These are phyloP conservation scores for Odocoileus hemionus DNA, from an alignment of 2,113 vertebrate genomes.

Conservation along the genomic window DNA sequence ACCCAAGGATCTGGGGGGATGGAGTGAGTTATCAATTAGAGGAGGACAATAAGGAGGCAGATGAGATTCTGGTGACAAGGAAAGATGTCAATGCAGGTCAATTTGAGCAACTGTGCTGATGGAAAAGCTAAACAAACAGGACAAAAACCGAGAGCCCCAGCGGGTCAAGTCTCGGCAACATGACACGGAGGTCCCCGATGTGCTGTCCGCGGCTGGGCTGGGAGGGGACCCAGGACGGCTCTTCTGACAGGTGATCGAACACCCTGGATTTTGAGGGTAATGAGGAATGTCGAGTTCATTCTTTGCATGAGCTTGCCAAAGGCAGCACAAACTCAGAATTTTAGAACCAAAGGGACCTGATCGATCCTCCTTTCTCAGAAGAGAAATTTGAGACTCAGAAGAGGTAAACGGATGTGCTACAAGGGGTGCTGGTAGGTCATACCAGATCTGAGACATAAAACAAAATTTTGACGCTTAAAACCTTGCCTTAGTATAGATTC, in stretches of 20 bases:
- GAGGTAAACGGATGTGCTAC: background rate
- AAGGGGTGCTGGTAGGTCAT: fast-evolving
- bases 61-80: background rate
- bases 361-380: background rate
- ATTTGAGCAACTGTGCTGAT: background rate
- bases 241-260: fast-evolving
- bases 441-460: background rate
- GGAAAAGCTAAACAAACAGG: background rate
- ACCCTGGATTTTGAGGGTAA: fast-evolving
- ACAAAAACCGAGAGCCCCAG: background rate
- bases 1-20: background rate
- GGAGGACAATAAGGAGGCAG: background rate
- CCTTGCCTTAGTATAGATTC: background rate
- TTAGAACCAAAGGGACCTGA: background rate
- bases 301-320: background rate
- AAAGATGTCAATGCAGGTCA: background rate
- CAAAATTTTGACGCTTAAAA: background rate
- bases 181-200: background rate
- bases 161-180: background rate
- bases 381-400: background rate
- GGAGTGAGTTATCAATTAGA: background rate
- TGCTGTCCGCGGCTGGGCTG: fast-evolving
- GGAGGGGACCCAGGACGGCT: no score
- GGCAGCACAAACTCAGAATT: background rate
- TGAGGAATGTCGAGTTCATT: background rate